Percentiles rank a stretch among this genome's conserved stretches.
Evolutionary conservation across 2,113 vertebrate genomes (phyloP).

Genomic region (Dissostichus mawsoni): DNA sequence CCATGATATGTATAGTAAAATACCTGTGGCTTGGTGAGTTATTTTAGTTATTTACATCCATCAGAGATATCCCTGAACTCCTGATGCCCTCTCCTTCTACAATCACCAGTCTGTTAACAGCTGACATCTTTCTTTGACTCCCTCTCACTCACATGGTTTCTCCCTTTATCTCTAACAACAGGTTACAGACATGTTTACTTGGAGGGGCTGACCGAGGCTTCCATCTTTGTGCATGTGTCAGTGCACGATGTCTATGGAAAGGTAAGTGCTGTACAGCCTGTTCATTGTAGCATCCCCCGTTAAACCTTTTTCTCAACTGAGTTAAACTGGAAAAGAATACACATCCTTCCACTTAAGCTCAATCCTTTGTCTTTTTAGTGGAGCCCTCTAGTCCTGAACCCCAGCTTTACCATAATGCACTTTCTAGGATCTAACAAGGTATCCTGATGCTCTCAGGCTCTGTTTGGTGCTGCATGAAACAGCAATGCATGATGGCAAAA

Average conservation of each 20-base stretch:
- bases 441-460: conserved; percentile 76
- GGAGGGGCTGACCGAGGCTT: conserved; percentile 96
- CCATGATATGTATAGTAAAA: conserved; percentile 29
- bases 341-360: conserved; percentile 47
- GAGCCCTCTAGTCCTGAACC: conserved; percentile 99
- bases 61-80: conserved; percentile 42
- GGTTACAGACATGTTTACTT: conserved; percentile 98
- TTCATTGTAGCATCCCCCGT: neutral
- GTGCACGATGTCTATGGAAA: conserved; percentile 98
- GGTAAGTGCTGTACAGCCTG: conserved; percentile 79
- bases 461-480: conserved; percentile 85
- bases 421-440: conserved; percentile 99
- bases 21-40: conserved; percentile 31
- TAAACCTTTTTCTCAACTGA: conserved; percentile 10
- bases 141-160: conserved; percentile 16
- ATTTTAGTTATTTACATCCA: conserved; percentile 33
- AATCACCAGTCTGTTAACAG: conserved; percentile 30
- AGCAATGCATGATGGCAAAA: conserved; percentile 71
- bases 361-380: conserved; percentile 91
- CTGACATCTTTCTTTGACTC: conserved; percentile 28
- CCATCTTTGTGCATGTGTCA: conserved; percentile 96
- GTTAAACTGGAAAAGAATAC: conserved; percentile 20
- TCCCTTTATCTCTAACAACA: conserved; percentile 66
- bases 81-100: conserved; percentile 31
- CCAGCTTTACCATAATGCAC: conserved; percentile 99